Base-by-base conservation (phyloP, 2,113 vertebrate genomes). In the Meleagris gallopavo region DNA sequence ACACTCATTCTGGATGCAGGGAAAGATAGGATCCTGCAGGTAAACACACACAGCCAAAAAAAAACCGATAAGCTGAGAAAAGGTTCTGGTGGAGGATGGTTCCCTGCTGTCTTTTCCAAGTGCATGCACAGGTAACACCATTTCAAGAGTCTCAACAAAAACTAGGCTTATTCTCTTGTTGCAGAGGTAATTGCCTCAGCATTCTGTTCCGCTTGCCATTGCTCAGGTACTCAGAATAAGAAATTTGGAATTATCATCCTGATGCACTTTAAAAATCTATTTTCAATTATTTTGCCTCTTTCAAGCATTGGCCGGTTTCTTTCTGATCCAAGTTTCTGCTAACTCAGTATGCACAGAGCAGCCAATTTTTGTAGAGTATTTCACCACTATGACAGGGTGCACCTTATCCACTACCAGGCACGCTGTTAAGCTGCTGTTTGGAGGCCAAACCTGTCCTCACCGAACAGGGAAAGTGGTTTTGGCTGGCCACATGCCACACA, bases 81-180 rank as follows among this genome's bases (percentile, higher is more conserved):
- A 95, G 61, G 45, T 91, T 95, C 85, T 17, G 92, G 95, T 87
- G 77, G 69, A 65, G 30, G 55, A 76, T 61, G 61, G 13, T 64
- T 94, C 83, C 38, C 18, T 32, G 57, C 43, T 13, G 19, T 80
- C 78, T 82, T 55, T 89, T 85, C 77, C 74, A 93, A 73, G 46
- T 20, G 24, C 83, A 32, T 4, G 20, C 89, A 74, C 38, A 40
- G 25, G 24, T 81, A 74, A 84, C 60, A 52, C 86, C 83, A 88
- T 83, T 86, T 80, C 76, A 50, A 43, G 38, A 71, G 60, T 67
- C 67, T 64, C 13, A 61, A 93, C 69, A 95, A 93, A 93, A 90
- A 71, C 45, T 58, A 45, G 40, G 81, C 77, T 48, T 91, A 94
- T 58, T 75, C 5, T 41, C 91, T 89, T 73, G 64, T 74, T 91